Evolutionary conservation across 2,888 invertebrate genomes (phyloP), one percentile per base, ranked within the genome.

Genomic region (Mythimna loreyi): DNA sequence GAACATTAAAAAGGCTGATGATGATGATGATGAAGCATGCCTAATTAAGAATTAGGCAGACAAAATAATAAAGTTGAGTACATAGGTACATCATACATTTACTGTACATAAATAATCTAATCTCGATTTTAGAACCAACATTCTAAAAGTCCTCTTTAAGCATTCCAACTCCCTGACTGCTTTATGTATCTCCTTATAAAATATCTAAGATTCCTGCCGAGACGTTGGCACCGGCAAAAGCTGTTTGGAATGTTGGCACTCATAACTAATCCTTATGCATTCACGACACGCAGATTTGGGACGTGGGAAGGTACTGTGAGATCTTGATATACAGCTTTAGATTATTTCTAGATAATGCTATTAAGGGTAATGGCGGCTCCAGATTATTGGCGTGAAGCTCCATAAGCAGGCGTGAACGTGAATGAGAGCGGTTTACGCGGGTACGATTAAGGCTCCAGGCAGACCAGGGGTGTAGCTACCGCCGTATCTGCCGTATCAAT

Each of bases 201-300:
- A 53, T 64, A 40, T 64, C 52, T 40, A 11, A 43, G 59, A 72
- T 72, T 59, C 65, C 6, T 43, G 40, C 8, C 47, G 21, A 13
- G 30, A 57, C 52, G 33, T 53, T 72, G 58, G 25, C 65, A 59
- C 40, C 6, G 16, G 40, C 30, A 23, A 47, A 28, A 59, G 56
- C 8, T 55, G 3, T 28, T 52, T 47, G 53, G 58, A 71, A 75
- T 75, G 58, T 75, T 70, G 75, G 68, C 62, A 50, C 25, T 63
- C 25, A 56, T 33, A 28, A 25, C 23, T 52, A 25, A 2, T 23
- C 55, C 25, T 61, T 66, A 23, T 23, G 60, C 16, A 61, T 75
- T 61, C 53, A 45, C 19, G 25, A 40, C 58, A 75, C 58, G 50
- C 23, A 16, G 28, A 36, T 36, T 16, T 23, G n/a, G 43, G 19